Conservation (phyloP, 2,888 invertebrate species). For the Abrostola triplasia region DNA sequence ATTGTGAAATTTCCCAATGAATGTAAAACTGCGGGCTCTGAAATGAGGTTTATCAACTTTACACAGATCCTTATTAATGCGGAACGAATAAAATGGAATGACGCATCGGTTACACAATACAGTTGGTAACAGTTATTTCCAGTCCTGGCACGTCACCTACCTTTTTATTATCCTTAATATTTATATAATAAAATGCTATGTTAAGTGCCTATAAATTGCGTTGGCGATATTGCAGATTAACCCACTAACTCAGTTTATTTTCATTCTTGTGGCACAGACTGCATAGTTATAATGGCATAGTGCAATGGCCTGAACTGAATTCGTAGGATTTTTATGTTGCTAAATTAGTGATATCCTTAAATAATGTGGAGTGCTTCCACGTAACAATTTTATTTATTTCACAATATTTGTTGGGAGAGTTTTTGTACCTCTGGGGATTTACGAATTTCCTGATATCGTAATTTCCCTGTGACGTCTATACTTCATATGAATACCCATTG, state of each 20-base stretch:
- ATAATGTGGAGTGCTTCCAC: too few relatives aligned
- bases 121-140: conserved; percentile 41
- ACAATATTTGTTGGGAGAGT: too few relatives aligned
- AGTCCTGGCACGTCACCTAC: conserved; percentile 37
- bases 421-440: too few relatives aligned
- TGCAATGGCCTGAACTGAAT: too few relatives aligned
- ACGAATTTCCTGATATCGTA: background rate
- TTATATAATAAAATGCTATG: background rate
- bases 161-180: conserved; percentile 15
- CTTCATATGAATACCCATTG: background rate
- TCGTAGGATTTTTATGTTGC: too few relatives aligned
- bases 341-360: too few relatives aligned
- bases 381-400: too few relatives aligned
- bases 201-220: background rate
- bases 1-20: background rate
- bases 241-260: too few relatives aligned
- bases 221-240: too few relatives aligned
- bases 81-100: conserved; percentile 31
- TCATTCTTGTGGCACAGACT: too few relatives aligned
- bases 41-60: background rate
- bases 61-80: conserved; percentile 7
- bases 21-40: background rate
- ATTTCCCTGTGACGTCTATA: background rate
- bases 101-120: conserved; percentile 40
- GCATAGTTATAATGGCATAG: too few relatives aligned